Conservation (phyloP, 2,888 invertebrate species). For the Mesoligia furuncula region DNA sequence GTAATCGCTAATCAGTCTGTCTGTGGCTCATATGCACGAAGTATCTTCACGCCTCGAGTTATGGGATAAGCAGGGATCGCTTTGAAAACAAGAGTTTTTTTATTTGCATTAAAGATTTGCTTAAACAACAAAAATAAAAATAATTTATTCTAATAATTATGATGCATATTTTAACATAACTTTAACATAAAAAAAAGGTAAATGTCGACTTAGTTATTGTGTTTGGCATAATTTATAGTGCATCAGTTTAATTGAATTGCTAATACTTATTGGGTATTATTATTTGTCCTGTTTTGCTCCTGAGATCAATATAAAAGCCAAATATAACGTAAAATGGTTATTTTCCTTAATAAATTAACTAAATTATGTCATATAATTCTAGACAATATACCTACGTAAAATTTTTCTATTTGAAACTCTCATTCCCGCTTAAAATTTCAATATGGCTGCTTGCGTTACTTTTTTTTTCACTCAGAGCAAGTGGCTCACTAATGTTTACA, state of each 20-base stretch:
- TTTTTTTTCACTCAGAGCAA: slow-evolving; percentile 60
- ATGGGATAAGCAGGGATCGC: neutral
- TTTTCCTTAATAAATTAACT: slow-evolving; percentile 21
- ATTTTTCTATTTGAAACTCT: slow-evolving; percentile 7
- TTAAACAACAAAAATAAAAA: neutral
- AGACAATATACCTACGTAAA: neutral
- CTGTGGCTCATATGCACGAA: slow-evolving; percentile 21
- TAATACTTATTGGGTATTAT: neutral
- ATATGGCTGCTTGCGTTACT: slow-evolving; percentile 70
- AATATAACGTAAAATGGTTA: neutral
- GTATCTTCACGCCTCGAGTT: slow-evolving; percentile 11
- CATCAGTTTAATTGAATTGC: neutral
- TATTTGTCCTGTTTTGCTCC: slow-evolving; percentile 41
- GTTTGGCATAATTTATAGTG: neutral
- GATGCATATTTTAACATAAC: slow-evolving; percentile 1
- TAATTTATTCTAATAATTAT: neutral
- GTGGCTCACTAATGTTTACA: slow-evolving; percentile 67
- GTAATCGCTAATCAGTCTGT: slow-evolving; percentile 71
- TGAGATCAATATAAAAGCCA: neutral
- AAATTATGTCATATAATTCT: neutral
- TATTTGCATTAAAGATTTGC: neutral
- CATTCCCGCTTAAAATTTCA: slow-evolving; percentile 53
- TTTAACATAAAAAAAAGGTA: slow-evolving; percentile 12
- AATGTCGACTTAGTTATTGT: neutral
- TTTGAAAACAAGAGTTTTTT: neutral